Conservation (phyloP, 1,140 invertebrate genomes). For the Pygmarrhopalites habei region DNA sequence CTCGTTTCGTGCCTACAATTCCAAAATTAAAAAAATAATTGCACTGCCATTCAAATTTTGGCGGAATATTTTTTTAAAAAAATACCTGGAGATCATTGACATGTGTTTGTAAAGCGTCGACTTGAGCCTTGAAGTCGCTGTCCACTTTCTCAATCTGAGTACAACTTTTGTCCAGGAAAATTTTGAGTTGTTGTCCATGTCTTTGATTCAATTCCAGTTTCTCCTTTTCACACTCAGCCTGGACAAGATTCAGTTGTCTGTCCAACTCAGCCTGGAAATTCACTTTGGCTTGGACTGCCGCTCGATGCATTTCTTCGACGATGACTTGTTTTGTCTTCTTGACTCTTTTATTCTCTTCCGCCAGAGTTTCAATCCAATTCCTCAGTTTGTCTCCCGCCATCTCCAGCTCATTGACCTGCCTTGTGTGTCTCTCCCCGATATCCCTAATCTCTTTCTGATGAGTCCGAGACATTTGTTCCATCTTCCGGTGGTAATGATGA, state of each 20-base stretch:
- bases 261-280: conserved; percentile 1
- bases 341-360: conserved; percentile 7
- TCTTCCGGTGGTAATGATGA: background rate
- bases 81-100: background rate
- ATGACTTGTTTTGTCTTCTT: background rate
- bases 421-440: background rate
- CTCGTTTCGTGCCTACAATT: background rate
- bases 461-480: background rate
- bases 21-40: too few species aligned
- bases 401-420: conserved; percentile 1
- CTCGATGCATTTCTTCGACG: conserved; percentile 6
- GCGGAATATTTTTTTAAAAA: too few species aligned
- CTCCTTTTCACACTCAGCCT: conserved; percentile 7
- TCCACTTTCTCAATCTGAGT: conserved; percentile 1
- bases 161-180: conserved; percentile 3
- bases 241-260: background rate
- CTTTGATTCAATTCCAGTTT: background rate
- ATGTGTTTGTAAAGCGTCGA: background rate
- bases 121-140: conserved; percentile 2
- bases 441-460: background rate
- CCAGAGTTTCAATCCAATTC: background rate
- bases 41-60: too few species aligned
- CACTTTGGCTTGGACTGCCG: background rate
- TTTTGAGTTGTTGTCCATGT: conserved; percentile 16
- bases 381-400: conserved; percentile 2